phyloP scores from a whole-genome alignment of 1,140 invertebrate genomes.

The Palaemon carinicauda region DNA sequence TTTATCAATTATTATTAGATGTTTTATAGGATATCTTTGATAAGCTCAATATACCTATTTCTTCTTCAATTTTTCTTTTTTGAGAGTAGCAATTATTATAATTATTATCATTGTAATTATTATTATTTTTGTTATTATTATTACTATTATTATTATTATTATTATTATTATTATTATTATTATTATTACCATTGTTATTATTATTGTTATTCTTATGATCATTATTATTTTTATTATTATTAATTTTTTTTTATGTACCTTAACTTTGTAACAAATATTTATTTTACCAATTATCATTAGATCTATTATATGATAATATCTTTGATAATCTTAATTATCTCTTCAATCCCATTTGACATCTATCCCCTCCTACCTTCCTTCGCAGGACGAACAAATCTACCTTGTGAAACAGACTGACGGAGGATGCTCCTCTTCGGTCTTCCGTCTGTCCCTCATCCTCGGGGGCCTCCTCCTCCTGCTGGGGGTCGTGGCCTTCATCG shows the following conservation, averaged over 20 bases:
- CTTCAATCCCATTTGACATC: not conserved
- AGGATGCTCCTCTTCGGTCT: constrained; percentile 54
- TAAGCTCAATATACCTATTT: no score
- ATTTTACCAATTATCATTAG: no score
- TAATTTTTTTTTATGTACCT: no score
- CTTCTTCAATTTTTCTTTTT: not conserved
- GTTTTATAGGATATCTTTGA: no score
- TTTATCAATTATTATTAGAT: no score
- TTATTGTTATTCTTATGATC: no score
- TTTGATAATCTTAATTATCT: no score
- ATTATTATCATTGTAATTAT: not conserved
- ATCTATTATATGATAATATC: no score
- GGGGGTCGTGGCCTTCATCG: constrained; percentile 46
- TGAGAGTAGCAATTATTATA: not conserved
- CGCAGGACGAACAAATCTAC: constrained; percentile 42
- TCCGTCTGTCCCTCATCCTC: constrained; percentile 53
- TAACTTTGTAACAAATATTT: no score
- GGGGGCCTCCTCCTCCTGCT: constrained; percentile 49
- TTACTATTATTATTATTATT: not conserved
- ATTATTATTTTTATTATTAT: no score
- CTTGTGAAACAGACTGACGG: constrained; percentile 40
- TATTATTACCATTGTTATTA: no score
- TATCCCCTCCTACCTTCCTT: not conserved
- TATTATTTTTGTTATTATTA: not conserved
- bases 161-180: not conserved